Percentiles rank a stretch among this genome's conserved stretches.
phyloP scores from a whole-genome alignment of 2,888 invertebrate genomes.

The Hypomecis punctinalis region DNA sequence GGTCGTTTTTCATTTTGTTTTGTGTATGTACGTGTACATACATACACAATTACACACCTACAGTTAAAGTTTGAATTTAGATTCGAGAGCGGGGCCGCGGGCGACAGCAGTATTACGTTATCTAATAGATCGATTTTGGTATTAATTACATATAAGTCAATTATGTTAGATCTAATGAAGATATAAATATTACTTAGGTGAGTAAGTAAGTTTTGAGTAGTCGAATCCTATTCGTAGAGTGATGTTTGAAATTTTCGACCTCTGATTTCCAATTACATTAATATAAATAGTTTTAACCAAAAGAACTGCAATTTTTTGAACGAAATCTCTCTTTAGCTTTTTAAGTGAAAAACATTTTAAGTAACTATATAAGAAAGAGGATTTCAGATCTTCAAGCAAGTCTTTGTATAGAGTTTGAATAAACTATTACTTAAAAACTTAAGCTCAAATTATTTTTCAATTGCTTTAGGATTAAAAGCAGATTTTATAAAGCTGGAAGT shows the following conservation, averaged over 20 bases:
- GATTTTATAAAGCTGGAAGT: no score
- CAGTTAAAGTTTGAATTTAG: slow-evolving; percentile 74
- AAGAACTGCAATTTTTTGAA: no score
- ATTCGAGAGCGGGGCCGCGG: slow-evolving; percentile 72
- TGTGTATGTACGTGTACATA: slow-evolving; percentile 45
- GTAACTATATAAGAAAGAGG: no score
- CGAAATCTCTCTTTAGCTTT: no score
- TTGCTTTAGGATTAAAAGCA: no score
- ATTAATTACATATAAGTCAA: slow-evolving; percentile 67
- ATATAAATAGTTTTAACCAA: no score
- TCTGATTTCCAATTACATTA: no score
- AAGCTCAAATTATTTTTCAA: no score
- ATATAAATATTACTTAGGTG: slow-evolving; percentile 31
- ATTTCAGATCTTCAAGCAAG: no score
- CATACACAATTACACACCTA: slow-evolving; percentile 48
- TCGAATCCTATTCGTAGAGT: slow-evolving; percentile 2
- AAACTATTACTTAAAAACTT: no score
- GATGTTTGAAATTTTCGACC: neutral
- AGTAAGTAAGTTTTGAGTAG: slow-evolving; percentile 24
- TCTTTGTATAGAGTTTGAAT: no score
- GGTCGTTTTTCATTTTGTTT: slow-evolving; percentile 79
- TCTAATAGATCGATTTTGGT: slow-evolving; percentile 62
- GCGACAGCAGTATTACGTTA: slow-evolving; percentile 77
- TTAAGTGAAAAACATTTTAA: no score
- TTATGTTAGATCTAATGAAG: slow-evolving; percentile 59